phyloP scores from a whole-genome alignment of 2,888 invertebrate genomes.

The Axea sp. region DNA sequence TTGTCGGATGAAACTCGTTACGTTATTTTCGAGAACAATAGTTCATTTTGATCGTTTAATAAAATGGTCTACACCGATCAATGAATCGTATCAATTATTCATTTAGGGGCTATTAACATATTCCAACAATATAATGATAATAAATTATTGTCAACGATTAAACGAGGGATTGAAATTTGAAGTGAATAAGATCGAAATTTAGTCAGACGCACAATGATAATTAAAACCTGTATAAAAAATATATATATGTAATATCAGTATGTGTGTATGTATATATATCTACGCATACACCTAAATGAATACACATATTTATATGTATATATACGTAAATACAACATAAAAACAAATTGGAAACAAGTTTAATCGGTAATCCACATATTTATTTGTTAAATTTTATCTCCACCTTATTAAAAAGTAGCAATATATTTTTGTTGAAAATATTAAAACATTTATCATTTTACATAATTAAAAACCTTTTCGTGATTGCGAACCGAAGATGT shows the following conservation, averaged over 20 bases:
- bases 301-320: too few species aligned
- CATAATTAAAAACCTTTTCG: constrained; percentile 12
- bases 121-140: constrained; percentile 17
- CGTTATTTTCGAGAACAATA: constrained; percentile 39
- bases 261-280: too few species aligned
- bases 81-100: constrained; percentile 27
- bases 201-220: too few species aligned
- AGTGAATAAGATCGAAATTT: not conserved
- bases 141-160: not conserved
- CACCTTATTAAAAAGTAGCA: too few species aligned
- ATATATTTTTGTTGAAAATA: constrained; percentile 1
- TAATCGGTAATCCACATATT: too few species aligned
- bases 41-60: constrained; percentile 26
- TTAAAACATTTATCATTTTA: not conserved
- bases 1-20: constrained; percentile 14
- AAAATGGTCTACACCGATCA: constrained; percentile 5
- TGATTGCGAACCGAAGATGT: too few species aligned
- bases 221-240: too few species aligned
- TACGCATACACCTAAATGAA: too few species aligned
- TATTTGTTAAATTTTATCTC: too few species aligned
- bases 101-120: constrained; percentile 16
- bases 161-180: constrained; percentile 1
- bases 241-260: too few species aligned
- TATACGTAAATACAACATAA: too few species aligned
- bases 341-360: too few species aligned